Conservation (phyloP, 2,113 vertebrate species). For the Platycercus adscitus region DNA sequence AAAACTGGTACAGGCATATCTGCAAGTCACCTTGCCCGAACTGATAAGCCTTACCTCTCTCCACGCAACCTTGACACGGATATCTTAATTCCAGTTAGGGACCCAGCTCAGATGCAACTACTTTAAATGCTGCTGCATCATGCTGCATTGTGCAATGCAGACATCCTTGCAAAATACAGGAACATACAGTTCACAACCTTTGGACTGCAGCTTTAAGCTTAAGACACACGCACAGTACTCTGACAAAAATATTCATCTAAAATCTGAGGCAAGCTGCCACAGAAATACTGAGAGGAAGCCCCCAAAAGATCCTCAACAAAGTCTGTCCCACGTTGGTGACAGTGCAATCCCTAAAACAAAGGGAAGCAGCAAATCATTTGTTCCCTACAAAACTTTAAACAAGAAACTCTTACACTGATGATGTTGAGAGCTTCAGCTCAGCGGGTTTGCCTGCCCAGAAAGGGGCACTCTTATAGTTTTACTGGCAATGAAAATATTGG, state of each 20-base stretch:
- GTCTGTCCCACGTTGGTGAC: background rate
- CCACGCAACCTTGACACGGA: background rate
- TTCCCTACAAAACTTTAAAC: background rate
- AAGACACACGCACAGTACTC: background rate
- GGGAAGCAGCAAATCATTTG: background rate
- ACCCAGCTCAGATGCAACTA: background rate
- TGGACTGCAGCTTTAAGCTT: background rate
- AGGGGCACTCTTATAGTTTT: background rate
- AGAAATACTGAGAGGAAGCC: background rate
- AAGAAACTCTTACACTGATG: background rate
- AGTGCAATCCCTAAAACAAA: background rate
- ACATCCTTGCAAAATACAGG: background rate
- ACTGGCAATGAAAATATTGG: background rate
- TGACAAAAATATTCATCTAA: background rate
- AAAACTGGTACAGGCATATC: background rate
- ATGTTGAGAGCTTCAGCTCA: background rate
- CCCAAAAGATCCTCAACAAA: background rate
- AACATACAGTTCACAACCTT: background rate
- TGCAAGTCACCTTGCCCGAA: background rate
- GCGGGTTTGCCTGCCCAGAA: background rate
- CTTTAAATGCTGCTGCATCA: slow-evolving; percentile 20
- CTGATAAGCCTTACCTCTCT: background rate
- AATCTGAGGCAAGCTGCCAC: background rate
- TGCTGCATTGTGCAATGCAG: slow-evolving; percentile 41
- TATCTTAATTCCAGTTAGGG: background rate